These are phyloP conservation scores for Lycodopsis pacificus DNA, from an alignment of 2,797 vertebrate species.

Conservation along the genomic window DNA sequence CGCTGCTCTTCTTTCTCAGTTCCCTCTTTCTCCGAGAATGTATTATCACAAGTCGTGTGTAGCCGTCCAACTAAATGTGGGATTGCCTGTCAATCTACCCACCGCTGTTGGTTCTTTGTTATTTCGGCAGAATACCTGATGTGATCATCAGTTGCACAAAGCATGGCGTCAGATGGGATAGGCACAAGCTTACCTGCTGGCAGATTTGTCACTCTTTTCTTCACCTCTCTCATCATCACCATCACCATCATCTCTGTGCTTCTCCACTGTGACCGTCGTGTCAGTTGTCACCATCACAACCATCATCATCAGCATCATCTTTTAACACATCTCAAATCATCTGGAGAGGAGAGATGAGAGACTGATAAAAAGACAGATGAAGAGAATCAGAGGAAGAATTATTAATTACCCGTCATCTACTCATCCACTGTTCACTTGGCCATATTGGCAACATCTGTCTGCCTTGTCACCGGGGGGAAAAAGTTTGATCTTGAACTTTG, in stretches of 20 bases:
- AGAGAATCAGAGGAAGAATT: slow-evolving; percentile 45
- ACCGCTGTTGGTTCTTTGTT: slow-evolving; percentile 34
- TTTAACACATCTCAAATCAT: slow-evolving; percentile 42
- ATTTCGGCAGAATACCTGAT: slow-evolving; percentile 34
- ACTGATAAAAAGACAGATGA: slow-evolving; percentile 52
- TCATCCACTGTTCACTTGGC: slow-evolving; percentile 46
- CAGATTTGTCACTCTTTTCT: slow-evolving; percentile 43
- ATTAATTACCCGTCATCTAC: slow-evolving; percentile 65
- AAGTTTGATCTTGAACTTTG: slow-evolving; percentile 25
- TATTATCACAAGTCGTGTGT: slow-evolving; percentile 31
- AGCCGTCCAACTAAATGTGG: not conserved
- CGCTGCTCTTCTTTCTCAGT: not conserved
- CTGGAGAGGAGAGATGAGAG: slow-evolving; percentile 43
- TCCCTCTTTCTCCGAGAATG: slow-evolving; percentile 10
- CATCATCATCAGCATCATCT: slow-evolving; percentile 21
- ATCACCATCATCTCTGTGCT: slow-evolving; percentile 14
- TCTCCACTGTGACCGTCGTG: slow-evolving; percentile 5
- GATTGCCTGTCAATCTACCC: slow-evolving; percentile 38
- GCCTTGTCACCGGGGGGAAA: not conserved
- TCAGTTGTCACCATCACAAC: slow-evolving; percentile 27
- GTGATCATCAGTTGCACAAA: slow-evolving; percentile 48
- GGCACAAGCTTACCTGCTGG: slow-evolving; percentile 44
- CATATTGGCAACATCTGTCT: slow-evolving; percentile 60
- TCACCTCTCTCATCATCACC: slow-evolving; percentile 16
- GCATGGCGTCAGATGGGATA: slow-evolving; percentile 41